Conservation (phyloP, 35 echinoderm and acorn worm species). For the Heliocidaris tuberculata region DNA sequence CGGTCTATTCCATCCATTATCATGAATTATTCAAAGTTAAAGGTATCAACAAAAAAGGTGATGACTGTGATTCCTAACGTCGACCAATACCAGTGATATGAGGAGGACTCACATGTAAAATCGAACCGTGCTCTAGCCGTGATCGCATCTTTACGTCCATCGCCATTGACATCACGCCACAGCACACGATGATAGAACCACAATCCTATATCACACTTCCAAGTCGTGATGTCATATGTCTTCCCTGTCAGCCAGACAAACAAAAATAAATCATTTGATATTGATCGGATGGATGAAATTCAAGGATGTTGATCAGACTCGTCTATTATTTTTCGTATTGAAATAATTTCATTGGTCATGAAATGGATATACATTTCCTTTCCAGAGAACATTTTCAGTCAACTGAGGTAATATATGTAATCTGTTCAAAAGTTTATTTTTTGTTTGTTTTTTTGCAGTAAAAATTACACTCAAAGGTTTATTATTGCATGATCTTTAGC, state of each 20-base stretch:
- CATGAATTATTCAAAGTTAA: too few relatives aligned
- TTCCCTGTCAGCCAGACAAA: slow-evolving; percentile 27
- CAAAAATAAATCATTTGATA: neutral
- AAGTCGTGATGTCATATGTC: slow-evolving; percentile 58
- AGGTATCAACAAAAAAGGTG: too few relatives aligned
- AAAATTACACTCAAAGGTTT: too few relatives aligned
- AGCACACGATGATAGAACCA: slow-evolving; percentile 81
- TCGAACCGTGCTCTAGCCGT: slow-evolving; percentile 60
- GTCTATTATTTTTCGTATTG: neutral
- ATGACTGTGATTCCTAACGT: too few relatives aligned
- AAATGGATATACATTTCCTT: neutral
- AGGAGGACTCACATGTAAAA: neutral
- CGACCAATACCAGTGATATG: neutral
- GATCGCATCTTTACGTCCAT: slow-evolving; percentile 76
- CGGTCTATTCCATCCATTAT: too few relatives aligned
- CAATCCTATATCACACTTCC: neutral
- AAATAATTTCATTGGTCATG: neutral
- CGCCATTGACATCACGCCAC: slow-evolving; percentile 72
- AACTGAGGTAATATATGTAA: too few relatives aligned
- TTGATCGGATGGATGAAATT: neutral
- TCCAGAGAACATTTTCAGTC: neutral
- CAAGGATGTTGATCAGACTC: neutral
- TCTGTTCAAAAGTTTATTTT: too few relatives aligned
- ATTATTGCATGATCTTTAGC: too few relatives aligned
- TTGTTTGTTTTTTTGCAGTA: too few relatives aligned